phyloP scores from a whole-genome alignment of 2,113 vertebrate species.

The Mustelus asterias region DNA sequence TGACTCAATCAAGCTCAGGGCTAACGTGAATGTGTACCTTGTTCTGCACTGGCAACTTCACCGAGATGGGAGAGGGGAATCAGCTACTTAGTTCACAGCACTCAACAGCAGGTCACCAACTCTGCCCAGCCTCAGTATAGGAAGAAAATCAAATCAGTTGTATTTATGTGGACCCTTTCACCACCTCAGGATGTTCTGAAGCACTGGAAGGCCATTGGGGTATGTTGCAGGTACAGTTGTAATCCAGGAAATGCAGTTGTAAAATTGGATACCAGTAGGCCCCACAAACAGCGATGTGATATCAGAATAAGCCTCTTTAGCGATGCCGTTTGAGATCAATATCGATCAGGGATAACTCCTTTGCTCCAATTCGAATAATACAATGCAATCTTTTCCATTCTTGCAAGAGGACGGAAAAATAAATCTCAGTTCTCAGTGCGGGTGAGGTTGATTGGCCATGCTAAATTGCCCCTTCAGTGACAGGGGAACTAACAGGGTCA shows the following conservation, averaged over 20 bases:
- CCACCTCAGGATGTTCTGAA: neutral
- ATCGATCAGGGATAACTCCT: too few relatives aligned
- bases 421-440: too few relatives aligned
- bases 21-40: neutral
- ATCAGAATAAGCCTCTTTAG: neutral
- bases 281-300: neutral
- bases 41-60: neutral
- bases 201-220: too few relatives aligned
- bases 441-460: too few relatives aligned
- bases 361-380: too few relatives aligned
- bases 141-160: too few relatives aligned
- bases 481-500: too few relatives aligned
- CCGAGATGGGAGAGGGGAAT: neutral
- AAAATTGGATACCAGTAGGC: neutral
- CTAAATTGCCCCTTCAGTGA: too few relatives aligned
- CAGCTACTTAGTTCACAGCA: neutral
- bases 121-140: neutral
- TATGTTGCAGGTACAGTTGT: neutral
- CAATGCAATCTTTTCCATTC: too few relatives aligned
- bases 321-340: too few relatives aligned
- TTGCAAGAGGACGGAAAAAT: too few relatives aligned
- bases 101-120: neutral
- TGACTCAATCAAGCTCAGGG: neutral
- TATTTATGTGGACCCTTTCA: neutral
- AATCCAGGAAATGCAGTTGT: neutral